A percentile compares a stretch with the other conserved stretches of the same genome.
phyloP scores from a whole-genome alignment of 2,797 vertebrate species.

The Typhlichthys eigenmanni region DNA sequence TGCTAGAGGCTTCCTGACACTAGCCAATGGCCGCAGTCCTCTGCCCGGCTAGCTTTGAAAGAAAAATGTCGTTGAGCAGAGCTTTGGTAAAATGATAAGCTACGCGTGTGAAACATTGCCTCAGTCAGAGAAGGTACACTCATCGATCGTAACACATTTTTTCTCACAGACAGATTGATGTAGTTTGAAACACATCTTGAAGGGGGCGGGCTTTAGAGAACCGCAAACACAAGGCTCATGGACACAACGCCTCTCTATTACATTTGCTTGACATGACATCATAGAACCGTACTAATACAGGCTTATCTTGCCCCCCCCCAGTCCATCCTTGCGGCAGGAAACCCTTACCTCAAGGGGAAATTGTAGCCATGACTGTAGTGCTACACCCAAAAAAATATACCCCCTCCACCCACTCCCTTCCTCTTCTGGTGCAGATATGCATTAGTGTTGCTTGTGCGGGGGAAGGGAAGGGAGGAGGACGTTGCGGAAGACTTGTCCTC shows the following conservation, averaged over 20 bases:
- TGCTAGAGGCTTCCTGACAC: constrained; percentile 26
- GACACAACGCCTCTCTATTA: not conserved
- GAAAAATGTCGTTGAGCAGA: constrained; percentile 4
- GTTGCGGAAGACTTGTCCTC: constrained; percentile 37
- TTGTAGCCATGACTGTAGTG: constrained; percentile 41
- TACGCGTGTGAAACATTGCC: not conserved
- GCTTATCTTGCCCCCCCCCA: constrained; percentile 27
- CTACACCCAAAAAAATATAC: constrained; percentile 47
- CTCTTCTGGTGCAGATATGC: constrained; percentile 15
- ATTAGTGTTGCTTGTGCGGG: constrained; percentile 6
- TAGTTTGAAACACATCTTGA: too few relatives aligned
- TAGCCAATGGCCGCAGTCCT: constrained; percentile 21
- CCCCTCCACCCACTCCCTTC: constrained; percentile 23
- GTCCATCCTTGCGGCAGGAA: constrained; percentile 33
- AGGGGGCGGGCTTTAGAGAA: too few relatives aligned
- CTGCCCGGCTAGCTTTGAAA: constrained; percentile 15
- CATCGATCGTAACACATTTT: not conserved
- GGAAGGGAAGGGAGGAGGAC: not conserved
- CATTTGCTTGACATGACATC: constrained; percentile 10
- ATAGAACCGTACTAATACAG: constrained; percentile 14
- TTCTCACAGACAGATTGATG: not conserved
- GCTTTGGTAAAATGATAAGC: not conserved
- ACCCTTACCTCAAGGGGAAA: constrained; percentile 33
- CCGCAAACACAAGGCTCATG: too few relatives aligned
- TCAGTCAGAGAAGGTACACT: not conserved